Conservation (phyloP, 2,888 invertebrate genomes). For the Xestoiulus laeticollis region DNA sequence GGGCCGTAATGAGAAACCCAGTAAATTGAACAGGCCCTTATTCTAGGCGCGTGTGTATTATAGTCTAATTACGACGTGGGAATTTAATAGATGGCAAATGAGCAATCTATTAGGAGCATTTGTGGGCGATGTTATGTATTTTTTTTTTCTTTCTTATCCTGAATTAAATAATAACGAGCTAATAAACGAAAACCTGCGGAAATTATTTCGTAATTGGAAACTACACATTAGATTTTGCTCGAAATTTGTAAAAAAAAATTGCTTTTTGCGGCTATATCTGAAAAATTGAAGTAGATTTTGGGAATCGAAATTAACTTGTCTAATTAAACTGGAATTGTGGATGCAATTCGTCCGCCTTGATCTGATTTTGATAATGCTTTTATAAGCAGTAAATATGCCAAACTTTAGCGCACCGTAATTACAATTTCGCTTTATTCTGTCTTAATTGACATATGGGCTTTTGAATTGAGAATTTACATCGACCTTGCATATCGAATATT, state of each 20-base stretch:
- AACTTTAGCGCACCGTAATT: neutral
- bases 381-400: neutral
- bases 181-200: neutral
- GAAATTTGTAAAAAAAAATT: neutral
- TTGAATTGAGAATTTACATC: neutral
- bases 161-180: slow-evolving; percentile 23
- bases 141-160: neutral
- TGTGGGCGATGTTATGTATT: neutral
- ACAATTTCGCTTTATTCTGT: neutral
- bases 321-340: slow-evolving; percentile 4
- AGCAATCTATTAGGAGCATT: neutral
- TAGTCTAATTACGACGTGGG: slow-evolving; percentile 17
- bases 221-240: neutral
- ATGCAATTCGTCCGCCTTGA: neutral
- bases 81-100: slow-evolving; percentile 16
- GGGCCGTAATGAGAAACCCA: neutral
- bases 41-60: neutral
- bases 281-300: neutral
- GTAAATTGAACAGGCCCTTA: slow-evolving; percentile 11
- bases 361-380: neutral
- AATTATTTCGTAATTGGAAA: neutral
- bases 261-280: neutral
- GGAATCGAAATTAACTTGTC: neutral
- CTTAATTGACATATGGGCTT: neutral
- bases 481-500: slow-evolving; percentile 11